phyloP scores from a whole-genome alignment of 2,888 invertebrate genomes.

The Chrysodeixis includens region DNA sequence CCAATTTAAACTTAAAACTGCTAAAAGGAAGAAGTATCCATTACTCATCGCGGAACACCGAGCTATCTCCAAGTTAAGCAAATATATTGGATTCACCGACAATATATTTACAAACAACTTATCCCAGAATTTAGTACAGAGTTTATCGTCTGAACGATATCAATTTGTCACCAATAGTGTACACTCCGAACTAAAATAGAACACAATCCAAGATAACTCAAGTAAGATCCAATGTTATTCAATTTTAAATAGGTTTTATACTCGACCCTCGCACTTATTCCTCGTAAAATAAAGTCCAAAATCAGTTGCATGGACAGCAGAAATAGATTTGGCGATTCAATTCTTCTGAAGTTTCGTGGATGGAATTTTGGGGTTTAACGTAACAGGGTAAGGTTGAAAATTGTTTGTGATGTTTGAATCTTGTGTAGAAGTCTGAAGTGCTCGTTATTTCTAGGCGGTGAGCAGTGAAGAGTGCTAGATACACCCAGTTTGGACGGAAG shows the following conservation, averaged over 20 bases:
- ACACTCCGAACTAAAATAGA: conserved; percentile 64
- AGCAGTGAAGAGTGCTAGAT: conserved; percentile 64
- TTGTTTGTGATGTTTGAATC: conserved; percentile 28
- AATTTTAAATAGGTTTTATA: conserved; percentile 27
- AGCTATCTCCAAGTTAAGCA: conserved; percentile 15
- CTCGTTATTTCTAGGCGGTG: conserved; percentile 70
- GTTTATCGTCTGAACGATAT: conserved; percentile 50
- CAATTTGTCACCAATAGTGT: conserved; percentile 69
- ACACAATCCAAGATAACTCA: conserved; percentile 67
- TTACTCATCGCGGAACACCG: conserved; percentile 9
- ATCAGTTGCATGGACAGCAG: conserved; percentile 7
- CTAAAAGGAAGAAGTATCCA: neutral
- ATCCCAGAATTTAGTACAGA: conserved; percentile 30
- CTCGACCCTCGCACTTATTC: neutral
- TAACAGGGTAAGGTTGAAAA: conserved; percentile 41
- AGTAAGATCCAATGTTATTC: conserved; percentile 55
- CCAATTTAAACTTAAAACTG: neutral
- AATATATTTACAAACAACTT: conserved; percentile 36
- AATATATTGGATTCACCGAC: conserved; percentile 30
- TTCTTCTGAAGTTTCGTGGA: conserved; percentile 11
- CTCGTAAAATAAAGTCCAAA: conserved; percentile 6
- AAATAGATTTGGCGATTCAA: conserved; percentile 10
- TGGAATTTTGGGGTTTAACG: conserved; percentile 25
- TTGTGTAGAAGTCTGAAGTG: conserved; percentile 56
- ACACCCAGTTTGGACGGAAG: conserved; percentile 60